Evolutionary conservation across 1,140 invertebrate genomes (phyloP).

Genomic region (Leguminivora glycinivorella): DNA sequence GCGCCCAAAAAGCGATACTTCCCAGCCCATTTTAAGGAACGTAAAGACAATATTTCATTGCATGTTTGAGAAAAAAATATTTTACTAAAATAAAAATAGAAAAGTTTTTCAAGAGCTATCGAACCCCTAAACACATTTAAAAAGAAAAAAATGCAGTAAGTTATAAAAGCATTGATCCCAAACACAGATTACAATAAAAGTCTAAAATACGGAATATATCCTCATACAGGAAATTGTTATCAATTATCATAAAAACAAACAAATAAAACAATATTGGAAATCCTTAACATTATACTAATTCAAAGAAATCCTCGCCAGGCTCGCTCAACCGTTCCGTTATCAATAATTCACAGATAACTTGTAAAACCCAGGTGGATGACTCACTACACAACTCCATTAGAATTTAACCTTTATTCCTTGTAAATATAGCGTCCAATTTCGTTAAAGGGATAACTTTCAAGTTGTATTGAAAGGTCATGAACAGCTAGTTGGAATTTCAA

Average conservation of each 20-base stretch:
- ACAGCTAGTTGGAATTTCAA: neutral
- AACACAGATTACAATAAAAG: neutral
- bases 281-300: neutral
- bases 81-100: too few relatives aligned
- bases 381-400: neutral
- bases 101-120: too few relatives aligned
- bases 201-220: neutral
- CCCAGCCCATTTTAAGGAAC: too few relatives aligned
- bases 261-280: neutral
- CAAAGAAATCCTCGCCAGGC: neutral
- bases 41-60: too few relatives aligned
- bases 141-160: too few relatives aligned
- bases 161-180: neutral
- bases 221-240: neutral
- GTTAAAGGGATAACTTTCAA: neutral
- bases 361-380: neutral
- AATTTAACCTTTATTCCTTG: neutral
- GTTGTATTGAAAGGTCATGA: neutral
- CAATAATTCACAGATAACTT: constrained; percentile 15
- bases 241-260: neutral
- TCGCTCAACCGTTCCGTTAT: neutral
- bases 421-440: neutral
- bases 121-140: too few relatives aligned
- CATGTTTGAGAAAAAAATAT: too few relatives aligned
- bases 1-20: too few relatives aligned